These are phyloP conservation scores for Willowsia nigromaculata DNA, from an alignment of 2,888 invertebrate genomes.

Conservation along the genomic window DNA sequence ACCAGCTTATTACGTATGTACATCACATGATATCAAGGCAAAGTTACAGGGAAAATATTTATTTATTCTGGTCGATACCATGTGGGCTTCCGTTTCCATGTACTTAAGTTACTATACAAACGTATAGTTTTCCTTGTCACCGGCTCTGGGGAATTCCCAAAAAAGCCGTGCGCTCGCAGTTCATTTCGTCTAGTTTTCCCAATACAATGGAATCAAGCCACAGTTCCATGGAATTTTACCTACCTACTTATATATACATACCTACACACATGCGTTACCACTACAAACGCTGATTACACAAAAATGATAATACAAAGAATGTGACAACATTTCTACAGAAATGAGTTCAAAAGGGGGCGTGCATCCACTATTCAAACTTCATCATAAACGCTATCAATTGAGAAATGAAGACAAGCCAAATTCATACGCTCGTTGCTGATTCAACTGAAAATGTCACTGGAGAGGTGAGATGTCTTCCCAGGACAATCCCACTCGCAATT, in stretches of 20 bases:
- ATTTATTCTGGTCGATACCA: neutral
- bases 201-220: neutral
- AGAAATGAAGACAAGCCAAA: neutral
- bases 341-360: too few relatives aligned
- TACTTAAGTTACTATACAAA: neutral
- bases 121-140: neutral
- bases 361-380: too few relatives aligned
- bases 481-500: too few relatives aligned
- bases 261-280: too few relatives aligned
- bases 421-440: neutral
- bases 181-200: neutral
- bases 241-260: neutral
- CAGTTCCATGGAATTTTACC: too few relatives aligned
- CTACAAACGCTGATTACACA: too few relatives aligned
- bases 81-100: slow-evolving; percentile 24
- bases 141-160: slow-evolving; percentile 27
- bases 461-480: too few relatives aligned
- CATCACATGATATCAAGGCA: neutral
- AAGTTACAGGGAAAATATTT: neutral
- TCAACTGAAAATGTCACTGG: too few relatives aligned
- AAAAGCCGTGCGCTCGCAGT: neutral
- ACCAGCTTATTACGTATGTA: neutral
- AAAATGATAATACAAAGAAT: too few relatives aligned
- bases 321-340: too few relatives aligned
- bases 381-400: too few relatives aligned